Base-by-base conservation (phyloP, 2,888 invertebrate species). In the Petrolisthes cinctipes region DNA sequence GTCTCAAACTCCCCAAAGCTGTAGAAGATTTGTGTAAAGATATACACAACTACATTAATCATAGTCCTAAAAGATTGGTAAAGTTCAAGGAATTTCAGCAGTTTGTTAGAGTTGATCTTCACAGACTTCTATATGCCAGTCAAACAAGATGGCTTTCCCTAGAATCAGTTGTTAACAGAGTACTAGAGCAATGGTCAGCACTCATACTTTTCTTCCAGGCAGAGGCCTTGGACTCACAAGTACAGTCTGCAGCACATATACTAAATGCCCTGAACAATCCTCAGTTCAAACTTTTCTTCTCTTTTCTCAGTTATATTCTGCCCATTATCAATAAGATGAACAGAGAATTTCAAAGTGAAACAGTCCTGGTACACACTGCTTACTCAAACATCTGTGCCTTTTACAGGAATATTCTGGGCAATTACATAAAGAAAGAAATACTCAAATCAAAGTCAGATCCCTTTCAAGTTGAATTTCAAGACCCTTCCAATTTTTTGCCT, bases 301-400 rank as follows among this genome's bases (percentile, higher is more conserved):
- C 78, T 56, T 76, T 84, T 81, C 23, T 84, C 11, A 61, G 84
- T 78, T 84, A 84, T 76, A 14, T 84, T 56, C 57, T 84, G 61
- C 78, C 84, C n/a, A 78, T 84, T 37, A 61, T 78, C 61, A 76
- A 76, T 20, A 76, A 78, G 61, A 83, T 83, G 73, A 83, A 83
- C 73, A 83, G 75, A 53, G 83, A 83, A 57, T 84, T 84, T 84
- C 84, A 76, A 37, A 84, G 84, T 76, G 57, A 84, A 84, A 84
- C 56, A 14, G 78, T 84, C 7, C 53, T 76, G 84, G 14, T 76
- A n/a, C 78, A 78, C 37, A 11, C 57, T 51, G 78, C 84, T 20
- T 76, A 84, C 76, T 76, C 51, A 17, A 78, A 84, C 76, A 61
- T 84, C 14, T 76, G 61, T 76, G 75, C 73, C 3, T 53, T 83